Base-by-base conservation (phyloP, 2,888 invertebrate genomes). In the Apamea anceps region DNA sequence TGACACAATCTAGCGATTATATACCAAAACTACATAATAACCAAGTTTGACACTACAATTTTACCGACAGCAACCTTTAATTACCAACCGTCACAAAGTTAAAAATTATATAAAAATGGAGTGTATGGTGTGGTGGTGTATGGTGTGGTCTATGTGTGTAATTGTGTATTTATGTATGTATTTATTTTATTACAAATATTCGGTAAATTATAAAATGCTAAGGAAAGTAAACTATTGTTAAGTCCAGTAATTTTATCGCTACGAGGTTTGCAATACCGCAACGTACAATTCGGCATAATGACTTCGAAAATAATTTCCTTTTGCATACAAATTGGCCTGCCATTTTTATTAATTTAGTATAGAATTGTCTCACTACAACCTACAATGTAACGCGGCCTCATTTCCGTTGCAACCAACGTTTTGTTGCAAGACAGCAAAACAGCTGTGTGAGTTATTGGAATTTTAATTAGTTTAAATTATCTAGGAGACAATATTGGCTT, bases 361-460 rank as follows among this genome's bases (percentile, higher is more conserved):
- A 48, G 15, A 45, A 48, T 21, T n/a, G 12, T 48, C 15, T 60
- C 2, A n/a, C 21, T 37, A 37, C n/a, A 62, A 48, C 45, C 21
- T 1, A 32, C n/a, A 65, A 54, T 78, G 54, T n/a, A 79, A 66
- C 57, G 2, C 12, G n/a, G 25, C 54, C 28, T 70, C 37, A 67
- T 81, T 54, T 66, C 62, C 15, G 10, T 63, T 63, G 62, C 66
- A 78, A 74, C n/a, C 21, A 45, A 75, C 10, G 12, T 32, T 70
- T 54, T 25, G 72, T 72, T 60, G 70, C 81, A 87, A 87, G 42
- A 74, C 60, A n/a, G 32, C 21, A 37, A 62, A 66, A 85, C 72
- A 60, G 13, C 0, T 25, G 12, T 21, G 57, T n/a, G n/a, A 62
- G 6, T 62, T 62, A 0, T 62, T 15, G 15, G 28, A 62, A 60